Evolutionary conservation across 2,113 vertebrate genomes (phyloP), one percentile per base, ranked within the genome.

Genomic region (Brachirus orientalis): DNA sequence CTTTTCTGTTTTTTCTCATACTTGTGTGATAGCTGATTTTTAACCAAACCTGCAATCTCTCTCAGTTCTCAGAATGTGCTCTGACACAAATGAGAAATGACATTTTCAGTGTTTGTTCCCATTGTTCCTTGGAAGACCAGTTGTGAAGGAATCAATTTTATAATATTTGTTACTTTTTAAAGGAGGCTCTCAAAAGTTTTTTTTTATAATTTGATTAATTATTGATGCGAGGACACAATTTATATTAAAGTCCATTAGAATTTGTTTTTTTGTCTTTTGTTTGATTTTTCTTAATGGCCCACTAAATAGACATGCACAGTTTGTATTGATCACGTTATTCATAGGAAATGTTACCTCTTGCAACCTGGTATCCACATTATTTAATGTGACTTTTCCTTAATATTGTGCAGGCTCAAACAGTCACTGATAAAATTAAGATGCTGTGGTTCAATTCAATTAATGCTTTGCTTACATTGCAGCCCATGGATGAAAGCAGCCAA

Each of bases 401-500:
- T 18, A n/a, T n/a, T 47, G 10, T 20, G 46, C 9, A 47, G 47
- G 37, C 37, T 12, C 47, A 33, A 14, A 22, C 3, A 50, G 4
- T 48, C 18, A 12, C 46, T 12, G 18, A 20, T 48, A 3, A 48
- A 48, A 48, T 50, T n/a, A 37, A 13, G 35, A 13, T 19, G 4
- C 8, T 14, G 12, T 5, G n/a, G 16, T 54, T 37, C 6, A 8
- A 0, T 16, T 55, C 7, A 17, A 17, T 61, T 18, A 0, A 13
- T 11, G 11, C 4, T 13, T 51, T 72, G 45, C 20, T 41, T 16
- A 6, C 37, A 64, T 67, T 72, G 54, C 57, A 99, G 97, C 96
- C 94, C 0, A 96, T 99, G 87, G 97, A 99, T 78, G 97, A 99
- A 60, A 98, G 95, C 92, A 99, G 97, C 88, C 97, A 99, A 69